phyloP scores from a whole-genome alignment of 23 tunicate species.

The Oikopleura albicans region DNA sequence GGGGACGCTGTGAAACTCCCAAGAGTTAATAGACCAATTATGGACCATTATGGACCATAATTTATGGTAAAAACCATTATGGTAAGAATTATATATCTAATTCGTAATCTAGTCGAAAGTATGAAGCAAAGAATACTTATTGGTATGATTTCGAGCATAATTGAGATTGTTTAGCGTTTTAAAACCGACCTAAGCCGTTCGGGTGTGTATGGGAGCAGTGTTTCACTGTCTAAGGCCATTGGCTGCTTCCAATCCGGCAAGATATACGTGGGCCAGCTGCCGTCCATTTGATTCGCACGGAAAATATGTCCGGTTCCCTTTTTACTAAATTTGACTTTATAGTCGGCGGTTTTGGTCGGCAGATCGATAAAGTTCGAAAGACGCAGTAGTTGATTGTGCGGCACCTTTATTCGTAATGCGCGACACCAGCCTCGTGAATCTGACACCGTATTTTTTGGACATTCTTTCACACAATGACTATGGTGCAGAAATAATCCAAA shows the following conservation, averaged over 20 bases:
- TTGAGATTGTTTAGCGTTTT: too few relatives aligned
- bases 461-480: neutral
- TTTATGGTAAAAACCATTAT: too few relatives aligned
- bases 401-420: neutral
- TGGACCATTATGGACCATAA: too few relatives aligned
- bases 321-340: neutral
- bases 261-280: neutral
- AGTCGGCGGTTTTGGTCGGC: neutral
- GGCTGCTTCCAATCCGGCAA: neutral
- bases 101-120: too few relatives aligned
- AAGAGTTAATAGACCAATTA: too few relatives aligned
- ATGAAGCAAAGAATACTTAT: too few relatives aligned
- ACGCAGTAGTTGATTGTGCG: neutral
- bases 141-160: too few relatives aligned
- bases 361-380: neutral
- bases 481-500: neutral
- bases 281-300: neutral
- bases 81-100: too few relatives aligned
- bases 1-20: too few relatives aligned
- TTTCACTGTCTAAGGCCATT: neutral
- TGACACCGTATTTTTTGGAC: neutral
- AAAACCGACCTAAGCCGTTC: too few relatives aligned
- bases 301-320: neutral
- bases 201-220: too few relatives aligned
- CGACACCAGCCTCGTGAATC: neutral